These are phyloP conservation scores for Stenichneumon culpator DNA, from an alignment of 2,888 invertebrate genomes.

Conservation along the genomic window DNA sequence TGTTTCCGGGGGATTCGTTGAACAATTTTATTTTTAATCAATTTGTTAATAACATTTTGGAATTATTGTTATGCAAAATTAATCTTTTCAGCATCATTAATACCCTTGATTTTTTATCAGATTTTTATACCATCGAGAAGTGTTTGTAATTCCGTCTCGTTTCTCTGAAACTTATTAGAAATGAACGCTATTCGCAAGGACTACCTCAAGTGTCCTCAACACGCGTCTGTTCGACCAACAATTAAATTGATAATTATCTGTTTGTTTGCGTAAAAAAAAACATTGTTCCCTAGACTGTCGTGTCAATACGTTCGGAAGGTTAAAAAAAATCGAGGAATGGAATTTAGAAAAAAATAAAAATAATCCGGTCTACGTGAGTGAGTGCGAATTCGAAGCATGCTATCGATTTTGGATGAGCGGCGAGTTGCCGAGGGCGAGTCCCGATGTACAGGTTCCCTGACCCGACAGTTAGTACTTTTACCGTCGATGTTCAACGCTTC, in stretches of 20 bases:
- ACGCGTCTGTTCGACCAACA: not conserved
- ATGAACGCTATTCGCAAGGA: too few relatives aligned
- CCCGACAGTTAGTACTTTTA: slow-evolving; percentile 8
- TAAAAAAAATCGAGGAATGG: not conserved
- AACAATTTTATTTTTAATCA: too few relatives aligned
- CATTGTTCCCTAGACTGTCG: too few relatives aligned
- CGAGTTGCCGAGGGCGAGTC: not conserved
- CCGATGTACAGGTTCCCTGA: not conserved
- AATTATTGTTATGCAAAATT: too few relatives aligned
- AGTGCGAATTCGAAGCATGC: slow-evolving; percentile 1
- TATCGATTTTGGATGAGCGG: slow-evolving; percentile 32
- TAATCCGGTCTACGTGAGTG: not conserved
- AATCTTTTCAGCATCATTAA: too few relatives aligned
- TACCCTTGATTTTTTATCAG: too few relatives aligned
- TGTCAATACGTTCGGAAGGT: not conserved
- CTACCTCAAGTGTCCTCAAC: too few relatives aligned
- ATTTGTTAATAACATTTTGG: too few relatives aligned
- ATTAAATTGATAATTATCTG: not conserved
- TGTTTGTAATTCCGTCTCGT: too few relatives aligned
- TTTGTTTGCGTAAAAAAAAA: not conserved
- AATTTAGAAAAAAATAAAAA: not conserved
- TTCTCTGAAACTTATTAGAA: too few relatives aligned
- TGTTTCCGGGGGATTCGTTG: too few relatives aligned
- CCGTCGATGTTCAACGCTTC: not conserved
- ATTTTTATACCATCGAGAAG: too few relatives aligned